Percentiles rank a stretch among this genome's conserved stretches.
Conservation (phyloP, 2,797 vertebrate species). For the Pipistrellus nathusii region DNA sequence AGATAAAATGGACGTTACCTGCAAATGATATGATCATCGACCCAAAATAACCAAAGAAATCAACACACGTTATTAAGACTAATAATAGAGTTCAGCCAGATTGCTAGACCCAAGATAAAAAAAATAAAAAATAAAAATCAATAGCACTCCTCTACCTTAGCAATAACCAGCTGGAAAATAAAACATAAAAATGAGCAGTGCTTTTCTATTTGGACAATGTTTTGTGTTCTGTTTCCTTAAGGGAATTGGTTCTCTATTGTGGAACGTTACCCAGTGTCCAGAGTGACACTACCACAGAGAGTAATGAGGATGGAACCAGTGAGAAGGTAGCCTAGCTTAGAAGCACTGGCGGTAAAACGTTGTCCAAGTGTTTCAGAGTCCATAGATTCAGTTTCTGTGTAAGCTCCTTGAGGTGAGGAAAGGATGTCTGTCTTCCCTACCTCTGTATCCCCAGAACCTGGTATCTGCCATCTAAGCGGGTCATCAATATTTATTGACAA, state of each 20-base stretch:
- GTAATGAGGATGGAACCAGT: conserved; percentile 2
- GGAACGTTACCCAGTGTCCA: background rate
- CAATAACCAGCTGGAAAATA: conserved; percentile 52
- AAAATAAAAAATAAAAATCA: conserved; percentile 28
- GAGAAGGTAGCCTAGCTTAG: conserved; percentile 61
- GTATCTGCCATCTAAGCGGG: background rate
- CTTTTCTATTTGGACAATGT: background rate
- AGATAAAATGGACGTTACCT: conserved; percentile 36
- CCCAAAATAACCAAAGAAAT: conserved; percentile 21
- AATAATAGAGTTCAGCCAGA: conserved; percentile 39
- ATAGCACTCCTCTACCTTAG: background rate
- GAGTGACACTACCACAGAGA: conserved; percentile 45
- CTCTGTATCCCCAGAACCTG: background rate
- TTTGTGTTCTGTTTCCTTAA: conserved; percentile 66
- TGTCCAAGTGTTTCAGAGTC: conserved; percentile 76
- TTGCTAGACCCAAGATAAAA: conserved; percentile 46
- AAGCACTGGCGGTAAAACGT: conserved; percentile 69
- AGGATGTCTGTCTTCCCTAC: background rate
- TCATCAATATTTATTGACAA: background rate
- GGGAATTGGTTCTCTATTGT: conserved; percentile 58
- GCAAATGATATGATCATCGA: conserved; percentile 41
- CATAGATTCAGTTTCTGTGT: conserved; percentile 61
- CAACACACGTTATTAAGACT: conserved; percentile 31
- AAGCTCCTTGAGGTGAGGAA: background rate
- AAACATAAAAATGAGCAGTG: conserved; percentile 43